Evolutionary conservation across 2,797 vertebrate genomes (phyloP).

Genomic region (Gorsachius magnificus): DNA sequence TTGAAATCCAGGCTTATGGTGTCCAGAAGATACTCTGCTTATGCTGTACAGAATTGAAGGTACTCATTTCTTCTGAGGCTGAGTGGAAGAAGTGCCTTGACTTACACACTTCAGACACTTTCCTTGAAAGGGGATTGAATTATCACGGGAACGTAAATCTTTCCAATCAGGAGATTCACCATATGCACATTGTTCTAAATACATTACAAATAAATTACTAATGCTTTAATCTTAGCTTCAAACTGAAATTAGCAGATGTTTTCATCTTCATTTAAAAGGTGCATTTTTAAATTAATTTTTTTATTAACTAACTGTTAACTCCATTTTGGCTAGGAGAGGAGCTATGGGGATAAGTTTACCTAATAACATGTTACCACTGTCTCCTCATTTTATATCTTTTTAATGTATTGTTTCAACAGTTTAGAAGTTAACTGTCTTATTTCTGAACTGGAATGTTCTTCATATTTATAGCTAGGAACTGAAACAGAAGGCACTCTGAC

Average conservation of each 20-base stretch:
- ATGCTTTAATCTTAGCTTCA: neutral
- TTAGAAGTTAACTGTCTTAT: neutral
- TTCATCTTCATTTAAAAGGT: neutral
- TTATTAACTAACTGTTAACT: neutral
- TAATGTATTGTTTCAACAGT: neutral
- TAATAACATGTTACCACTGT: neutral
- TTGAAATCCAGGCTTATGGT: neutral
- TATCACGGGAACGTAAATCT: neutral
- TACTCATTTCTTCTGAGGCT: neutral
- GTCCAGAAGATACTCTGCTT: neutral
- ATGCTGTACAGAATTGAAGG: neutral
- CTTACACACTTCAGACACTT: neutral
- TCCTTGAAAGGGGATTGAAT: neutral
- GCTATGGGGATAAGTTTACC: neutral
- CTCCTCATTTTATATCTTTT: neutral
- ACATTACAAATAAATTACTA: neutral
- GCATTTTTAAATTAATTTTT: neutral
- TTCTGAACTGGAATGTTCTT: neutral
- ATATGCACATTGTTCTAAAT: neutral
- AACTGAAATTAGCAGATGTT: neutral
- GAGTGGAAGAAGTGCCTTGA: neutral
- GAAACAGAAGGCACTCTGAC: conserved; percentile 73
- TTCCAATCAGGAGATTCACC: neutral
- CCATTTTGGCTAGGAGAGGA: neutral
- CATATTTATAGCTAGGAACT: conserved; percentile 76